Base-by-base conservation (phyloP, 1,140 invertebrate genomes). In the Eumeta japonica region DNA sequence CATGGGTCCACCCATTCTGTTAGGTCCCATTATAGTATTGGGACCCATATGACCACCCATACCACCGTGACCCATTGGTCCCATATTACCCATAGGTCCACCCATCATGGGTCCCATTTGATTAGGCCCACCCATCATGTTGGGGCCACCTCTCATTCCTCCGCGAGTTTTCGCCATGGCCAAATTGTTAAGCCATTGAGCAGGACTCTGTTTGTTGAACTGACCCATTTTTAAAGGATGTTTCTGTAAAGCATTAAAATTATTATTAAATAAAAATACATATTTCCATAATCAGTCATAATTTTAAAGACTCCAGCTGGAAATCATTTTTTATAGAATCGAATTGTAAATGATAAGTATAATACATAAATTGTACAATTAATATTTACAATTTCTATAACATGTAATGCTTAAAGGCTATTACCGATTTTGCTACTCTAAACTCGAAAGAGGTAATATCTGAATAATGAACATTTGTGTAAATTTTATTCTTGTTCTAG, bases 161-260 rank as follows among this genome's bases (percentile, higher is more conserved):
- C 80, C 79, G 49, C 85, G 81, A 48, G 82, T 85, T 62, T 88
- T 88, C 55, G 86, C 83, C 74, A 84, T 85, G 12, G 84, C 83
- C n/a, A 89, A 66, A 62, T 84, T 88, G 51, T 87, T 88, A 11
- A 89, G 64, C 86, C 86, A 89, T 62, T 88, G 85, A n/a, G 85
- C 83, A 36, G 85, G 84, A 63, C 86, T 88, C 61, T 88, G 88
- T 48, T 88, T 82, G 63, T 83, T 86, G 71, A 92, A 88, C 56
- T 92, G 90, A 28, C 87, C 89, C 52, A 90, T 83, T 80, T 93
- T 94, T 46, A 92, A 77, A 16, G 90, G 90, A 76, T 92, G 87
- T 81, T 94, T 94, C 83, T 90, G 77, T 34, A 59, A 65, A 39
- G 7, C 5, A 24, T 7, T 5, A 24, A 24, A 7, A n/a, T n/a